phyloP scores from a whole-genome alignment of 2,113 vertebrate species.

The Pandion haliaetus region DNA sequence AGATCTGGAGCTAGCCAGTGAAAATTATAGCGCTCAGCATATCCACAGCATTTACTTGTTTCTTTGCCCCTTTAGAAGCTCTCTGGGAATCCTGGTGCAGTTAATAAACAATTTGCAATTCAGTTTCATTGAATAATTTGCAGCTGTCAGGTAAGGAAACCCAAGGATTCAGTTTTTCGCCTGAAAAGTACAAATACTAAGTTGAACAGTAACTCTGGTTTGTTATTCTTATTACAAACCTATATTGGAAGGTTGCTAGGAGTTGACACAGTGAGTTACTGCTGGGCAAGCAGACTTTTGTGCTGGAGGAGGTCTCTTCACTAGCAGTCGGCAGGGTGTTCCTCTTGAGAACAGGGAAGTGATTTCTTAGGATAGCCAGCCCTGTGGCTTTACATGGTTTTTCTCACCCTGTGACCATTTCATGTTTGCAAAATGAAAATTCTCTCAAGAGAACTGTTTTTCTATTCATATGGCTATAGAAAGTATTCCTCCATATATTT shows the following conservation, averaged over 20 bases:
- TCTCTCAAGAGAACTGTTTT: background rate
- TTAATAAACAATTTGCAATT: background rate
- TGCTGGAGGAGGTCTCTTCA: background rate
- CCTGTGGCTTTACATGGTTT: accelerated
- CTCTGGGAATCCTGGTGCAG: background rate
- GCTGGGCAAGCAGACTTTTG: background rate
- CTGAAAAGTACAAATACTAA: background rate
- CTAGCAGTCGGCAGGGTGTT: background rate
- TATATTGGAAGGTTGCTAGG: background rate
- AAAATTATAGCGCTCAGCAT: accelerated
- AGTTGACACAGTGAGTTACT: background rate
- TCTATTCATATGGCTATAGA: background rate
- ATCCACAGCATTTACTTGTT: background rate
- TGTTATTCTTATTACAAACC: background rate
- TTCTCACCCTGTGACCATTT: background rate
- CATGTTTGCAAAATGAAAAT: background rate
- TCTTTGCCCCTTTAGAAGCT: background rate
- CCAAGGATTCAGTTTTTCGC: background rate
- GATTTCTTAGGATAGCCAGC: background rate
- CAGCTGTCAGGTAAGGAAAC: background rate
- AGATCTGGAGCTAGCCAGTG: background rate
- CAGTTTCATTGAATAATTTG: background rate
- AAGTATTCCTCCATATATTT: background rate
- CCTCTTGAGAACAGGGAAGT: background rate
- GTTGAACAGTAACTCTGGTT: background rate